These are phyloP conservation scores for Eulimnadia texana DNA, from an alignment of 1,140 invertebrate species.

Conservation along the genomic window DNA sequence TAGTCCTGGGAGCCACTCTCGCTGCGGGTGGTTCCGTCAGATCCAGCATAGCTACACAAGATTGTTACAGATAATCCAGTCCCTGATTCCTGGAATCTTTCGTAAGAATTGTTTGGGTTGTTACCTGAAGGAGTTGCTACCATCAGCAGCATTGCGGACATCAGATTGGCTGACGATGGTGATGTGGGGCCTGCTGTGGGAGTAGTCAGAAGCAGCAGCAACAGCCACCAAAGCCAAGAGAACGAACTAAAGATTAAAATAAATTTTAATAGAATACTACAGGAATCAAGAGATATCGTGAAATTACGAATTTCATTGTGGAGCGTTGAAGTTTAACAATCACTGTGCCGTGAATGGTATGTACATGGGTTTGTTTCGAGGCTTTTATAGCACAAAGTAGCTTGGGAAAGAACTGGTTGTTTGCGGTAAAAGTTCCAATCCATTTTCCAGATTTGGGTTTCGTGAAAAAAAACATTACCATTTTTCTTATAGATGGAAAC, in stretches of 20 bases:
- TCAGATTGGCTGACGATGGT: slow-evolving; percentile 9
- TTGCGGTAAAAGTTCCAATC: no score
- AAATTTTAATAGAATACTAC: not conserved
- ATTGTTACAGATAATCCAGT: not conserved
- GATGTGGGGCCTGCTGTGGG: not conserved
- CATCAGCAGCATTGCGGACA: slow-evolving; percentile 1
- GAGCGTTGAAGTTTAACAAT: no score
- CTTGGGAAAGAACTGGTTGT: no score
- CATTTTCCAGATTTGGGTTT: no score
- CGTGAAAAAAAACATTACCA: no score
- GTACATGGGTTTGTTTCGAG: no score
- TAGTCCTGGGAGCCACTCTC: not conserved
- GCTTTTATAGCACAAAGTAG: no score
- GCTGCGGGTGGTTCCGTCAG: slow-evolving; percentile 3
- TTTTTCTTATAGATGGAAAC: no score
- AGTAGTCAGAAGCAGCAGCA: not conserved
- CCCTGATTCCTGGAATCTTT: not conserved
- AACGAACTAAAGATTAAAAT: not conserved
- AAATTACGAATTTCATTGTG: no score
- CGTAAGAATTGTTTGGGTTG: not conserved
- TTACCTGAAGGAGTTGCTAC: slow-evolving; percentile 5
- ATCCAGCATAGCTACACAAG: not conserved
- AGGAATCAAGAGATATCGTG: not conserved
- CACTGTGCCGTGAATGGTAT: no score
- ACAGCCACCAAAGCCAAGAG: slow-evolving; percentile 4